Conservation (phyloP, 2,888 invertebrate species). For the Drosophila borealis region DNA sequence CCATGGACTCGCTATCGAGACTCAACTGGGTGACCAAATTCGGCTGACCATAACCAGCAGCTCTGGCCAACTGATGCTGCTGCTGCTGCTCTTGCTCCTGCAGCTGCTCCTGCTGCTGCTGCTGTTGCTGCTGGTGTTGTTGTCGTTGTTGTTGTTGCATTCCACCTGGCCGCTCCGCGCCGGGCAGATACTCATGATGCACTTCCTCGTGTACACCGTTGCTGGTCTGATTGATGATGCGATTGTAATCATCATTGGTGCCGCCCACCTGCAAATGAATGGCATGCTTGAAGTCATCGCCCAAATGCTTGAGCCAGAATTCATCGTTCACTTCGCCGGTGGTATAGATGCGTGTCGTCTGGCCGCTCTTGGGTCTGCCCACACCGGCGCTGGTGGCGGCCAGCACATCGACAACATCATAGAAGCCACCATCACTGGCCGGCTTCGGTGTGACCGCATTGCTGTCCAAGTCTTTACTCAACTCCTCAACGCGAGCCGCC, state of each 20-base stretch:
- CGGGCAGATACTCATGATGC: slow-evolving; percentile 65
- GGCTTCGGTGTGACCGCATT: slow-evolving; percentile 9
- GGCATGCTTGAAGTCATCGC: slow-evolving; percentile 82
- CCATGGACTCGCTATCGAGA: slow-evolving; percentile 41
- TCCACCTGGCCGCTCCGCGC: slow-evolving; percentile 54
- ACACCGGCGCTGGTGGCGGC: slow-evolving; percentile 43
- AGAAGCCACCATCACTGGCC: slow-evolving; percentile 22
- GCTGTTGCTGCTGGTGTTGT: slow-evolving; percentile 12
- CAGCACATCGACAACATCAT: slow-evolving; percentile 72
- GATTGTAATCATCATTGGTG: slow-evolving; percentile 66
- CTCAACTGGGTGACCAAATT: slow-evolving; percentile 30
- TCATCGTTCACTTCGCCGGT: slow-evolving; percentile 74
- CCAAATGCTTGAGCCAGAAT: slow-evolving; percentile 81
- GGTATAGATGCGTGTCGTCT: slow-evolving; percentile 76
- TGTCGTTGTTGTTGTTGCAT: too few relatives aligned
- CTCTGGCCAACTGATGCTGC: not conserved
- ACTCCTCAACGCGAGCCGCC: slow-evolving; percentile 34
- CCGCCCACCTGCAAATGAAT: slow-evolving; percentile 77
- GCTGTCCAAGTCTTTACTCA: slow-evolving; percentile 7
- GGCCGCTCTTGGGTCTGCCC: slow-evolving; percentile 61
- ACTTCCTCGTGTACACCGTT: slow-evolving; percentile 68
- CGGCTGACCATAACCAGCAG: slow-evolving; percentile 15
- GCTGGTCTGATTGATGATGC: slow-evolving; percentile 60
- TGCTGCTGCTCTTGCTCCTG: not conserved
- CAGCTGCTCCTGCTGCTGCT: slow-evolving; percentile 7